Base-by-base conservation (phyloP, 1,140 invertebrate genomes). In the Grapholita molesta region DNA sequence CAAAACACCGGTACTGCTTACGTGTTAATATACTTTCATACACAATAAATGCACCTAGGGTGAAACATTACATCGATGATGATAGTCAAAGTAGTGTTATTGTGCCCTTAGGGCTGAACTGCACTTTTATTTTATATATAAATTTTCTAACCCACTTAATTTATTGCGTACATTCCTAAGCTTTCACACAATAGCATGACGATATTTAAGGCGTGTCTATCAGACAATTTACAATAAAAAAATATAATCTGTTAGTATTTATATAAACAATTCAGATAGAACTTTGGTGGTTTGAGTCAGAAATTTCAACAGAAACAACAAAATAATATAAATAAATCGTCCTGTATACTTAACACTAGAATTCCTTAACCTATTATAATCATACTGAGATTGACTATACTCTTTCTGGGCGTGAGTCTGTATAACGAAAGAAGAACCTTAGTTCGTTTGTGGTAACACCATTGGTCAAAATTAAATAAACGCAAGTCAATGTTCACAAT, bases 281-380 rank as follows among this genome's bases (percentile, higher is more conserved):
- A 55, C 55, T 61, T 61, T 61, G 55, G 55, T 61, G 55, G 25
- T 32, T 61, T 28, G n/a, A 32, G 25, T 32, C 0, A 61, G 25
- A 61, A 61, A 15, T 61, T 61, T 61, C 24, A 32, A 61, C 5
- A 61, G 28, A 28, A 61, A 61, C 18, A 61, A 61, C 53, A 57
- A 61, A 61, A 61, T 61, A 61, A 61, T 61, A 30, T 61, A 61
- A 61, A 61, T 61, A 61, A 28, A 28, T 9, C 25, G 15, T 28
- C 5, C 24, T 61, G 55, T 61, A 61, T 28, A 61, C 55, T 61
- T 61, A n/a, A 61, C 55, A 61, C 55, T 61, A 61, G 15, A 61
- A 61, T 61, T 61, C 55, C 55, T 61, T 61, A 61, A 61, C 55
- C 55, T 61, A 61, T 61, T 30, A 61, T 61, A 61, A 61, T 61